Conservation (phyloP, 92 coral and sea anemone species). For the Palythoa grandiflora region DNA sequence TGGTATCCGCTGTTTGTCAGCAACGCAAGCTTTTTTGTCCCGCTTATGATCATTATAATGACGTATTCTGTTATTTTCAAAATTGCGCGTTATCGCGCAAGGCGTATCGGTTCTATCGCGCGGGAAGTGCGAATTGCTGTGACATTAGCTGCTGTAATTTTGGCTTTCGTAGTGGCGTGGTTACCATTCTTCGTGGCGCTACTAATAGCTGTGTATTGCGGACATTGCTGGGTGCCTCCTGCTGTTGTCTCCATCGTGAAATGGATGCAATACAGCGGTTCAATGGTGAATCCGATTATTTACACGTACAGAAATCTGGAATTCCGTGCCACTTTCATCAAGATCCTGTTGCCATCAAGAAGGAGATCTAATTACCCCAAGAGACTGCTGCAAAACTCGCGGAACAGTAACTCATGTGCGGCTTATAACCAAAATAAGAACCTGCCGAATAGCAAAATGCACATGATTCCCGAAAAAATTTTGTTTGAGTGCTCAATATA, state of each 20-base stretch:
- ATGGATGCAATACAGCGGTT: constrained; percentile 97
- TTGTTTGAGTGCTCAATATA: not conserved
- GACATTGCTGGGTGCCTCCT: constrained; percentile 56
- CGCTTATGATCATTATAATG: constrained; percentile 77
- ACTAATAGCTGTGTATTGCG: constrained; percentile 67
- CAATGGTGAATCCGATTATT: constrained; percentile 89
- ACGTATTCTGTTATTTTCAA: constrained; percentile 83
- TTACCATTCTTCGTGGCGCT: constrained; percentile 78
- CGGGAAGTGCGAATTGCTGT: constrained; percentile 94
- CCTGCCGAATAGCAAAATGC: not conserved
- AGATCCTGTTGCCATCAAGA: constrained; percentile 70
- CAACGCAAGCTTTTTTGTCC: constrained; percentile 82
- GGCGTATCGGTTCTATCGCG: constrained; percentile 79
- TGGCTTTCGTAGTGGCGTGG: constrained; percentile 91
- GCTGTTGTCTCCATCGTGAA: constrained; percentile 72
- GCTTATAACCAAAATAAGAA: not conserved
- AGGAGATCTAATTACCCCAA: not conserved
- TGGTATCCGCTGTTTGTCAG: constrained; percentile 86
- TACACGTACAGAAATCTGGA: constrained; percentile 89
- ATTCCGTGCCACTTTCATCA: constrained; percentile 75
- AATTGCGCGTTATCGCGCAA: constrained; percentile 83
- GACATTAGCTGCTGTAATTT: constrained; percentile 90
- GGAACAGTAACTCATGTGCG: constrained; percentile 9
- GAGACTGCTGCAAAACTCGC: not conserved
- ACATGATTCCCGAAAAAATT: not conserved